A percentile compares a stretch with the other conserved stretches of the same genome.
Conservation (phyloP, 1,140 invertebrate genomes). For the Drosophila rhopaloa region DNA sequence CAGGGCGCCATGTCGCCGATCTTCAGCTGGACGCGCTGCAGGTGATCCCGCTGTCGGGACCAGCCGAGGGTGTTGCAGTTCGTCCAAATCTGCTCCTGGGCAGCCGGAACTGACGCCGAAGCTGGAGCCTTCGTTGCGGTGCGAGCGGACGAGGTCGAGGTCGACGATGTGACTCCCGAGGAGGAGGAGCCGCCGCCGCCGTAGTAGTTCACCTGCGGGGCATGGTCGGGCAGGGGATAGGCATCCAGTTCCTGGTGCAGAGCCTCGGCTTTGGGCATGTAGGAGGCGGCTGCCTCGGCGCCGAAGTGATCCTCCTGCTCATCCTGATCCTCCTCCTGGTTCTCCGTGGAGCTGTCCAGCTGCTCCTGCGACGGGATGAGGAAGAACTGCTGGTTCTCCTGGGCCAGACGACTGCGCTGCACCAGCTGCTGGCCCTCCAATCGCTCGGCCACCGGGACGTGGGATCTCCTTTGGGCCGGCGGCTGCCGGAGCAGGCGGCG, state of each 20-base stretch:
- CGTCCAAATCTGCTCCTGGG: slow-evolving; percentile 81
- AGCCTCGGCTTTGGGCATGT: slow-evolving; percentile 76
- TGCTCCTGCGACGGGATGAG: slow-evolving; percentile 62
- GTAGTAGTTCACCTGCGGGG: slow-evolving; percentile 78
- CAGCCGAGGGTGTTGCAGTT: slow-evolving; percentile 93
- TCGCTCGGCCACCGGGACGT: slow-evolving; percentile 73
- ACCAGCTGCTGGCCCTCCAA: slow-evolving; percentile 65
- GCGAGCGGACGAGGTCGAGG: slow-evolving; percentile 18
- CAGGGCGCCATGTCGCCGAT: slow-evolving; percentile 91
- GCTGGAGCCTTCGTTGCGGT: slow-evolving; percentile 44
- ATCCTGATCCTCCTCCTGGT: slow-evolving; percentile 31
- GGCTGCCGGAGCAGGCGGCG: slow-evolving; percentile 61
- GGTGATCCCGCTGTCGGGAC: slow-evolving; percentile 91
- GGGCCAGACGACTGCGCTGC: slow-evolving; percentile 47
- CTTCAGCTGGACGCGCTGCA: slow-evolving; percentile 91
- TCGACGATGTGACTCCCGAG: not conserved
- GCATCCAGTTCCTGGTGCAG: slow-evolving; percentile 61
- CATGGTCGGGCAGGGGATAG: slow-evolving; percentile 74
- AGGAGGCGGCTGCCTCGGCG: slow-evolving; percentile 51
- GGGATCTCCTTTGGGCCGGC: slow-evolving; percentile 62
- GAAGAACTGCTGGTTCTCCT: slow-evolving; percentile 81
- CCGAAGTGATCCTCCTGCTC: slow-evolving; percentile 20
- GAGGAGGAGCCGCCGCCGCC: slow-evolving; percentile 10
- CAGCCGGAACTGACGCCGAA: not conserved
- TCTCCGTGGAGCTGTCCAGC: slow-evolving; percentile 35